phyloP scores from a whole-genome alignment of 2,888 invertebrate genomes.

The Tholera decimalis region DNA sequence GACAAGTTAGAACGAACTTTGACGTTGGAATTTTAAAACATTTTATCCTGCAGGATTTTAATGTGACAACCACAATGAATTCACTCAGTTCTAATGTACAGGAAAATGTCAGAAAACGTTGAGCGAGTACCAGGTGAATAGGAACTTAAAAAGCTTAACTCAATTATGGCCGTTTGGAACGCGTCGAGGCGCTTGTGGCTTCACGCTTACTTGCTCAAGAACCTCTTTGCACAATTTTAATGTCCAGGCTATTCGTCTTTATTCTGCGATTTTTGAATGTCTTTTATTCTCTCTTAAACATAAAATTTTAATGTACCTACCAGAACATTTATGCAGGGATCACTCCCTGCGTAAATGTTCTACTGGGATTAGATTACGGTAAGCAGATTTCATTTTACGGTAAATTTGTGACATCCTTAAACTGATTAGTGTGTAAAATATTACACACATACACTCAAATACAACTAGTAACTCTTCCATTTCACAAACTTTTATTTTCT shows the following conservation, averaged over 20 bases:
- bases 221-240: conserved; percentile 72
- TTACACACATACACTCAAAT: not conserved
- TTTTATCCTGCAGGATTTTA: conserved; percentile 5
- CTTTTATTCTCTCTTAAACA: conserved; percentile 58
- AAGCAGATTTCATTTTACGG: not conserved
- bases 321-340: conserved; percentile 23
- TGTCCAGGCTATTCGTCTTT: conserved; percentile 64
- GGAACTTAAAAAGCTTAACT: conserved; percentile 78
- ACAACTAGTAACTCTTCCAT: not conserved
- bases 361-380: not conserved
- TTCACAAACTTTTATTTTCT: not conserved
- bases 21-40: conserved; percentile 21
- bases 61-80: conserved; percentile 21
- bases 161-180: conserved; percentile 74
- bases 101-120: conserved; percentile 30
- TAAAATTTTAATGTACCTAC: conserved; percentile 61
- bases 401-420: not conserved
- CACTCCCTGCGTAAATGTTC: conserved; percentile 9
- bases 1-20: conserved; percentile 37
- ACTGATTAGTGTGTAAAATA: not conserved
- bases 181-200: conserved; percentile 71
- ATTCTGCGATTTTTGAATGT: conserved; percentile 54
- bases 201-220: conserved; percentile 71
- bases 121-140: conserved; percentile 68
- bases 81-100: conserved; percentile 20